Base-by-base conservation (phyloP, 2,888 invertebrate genomes). In the Drosophila kambysellisi region DNA sequence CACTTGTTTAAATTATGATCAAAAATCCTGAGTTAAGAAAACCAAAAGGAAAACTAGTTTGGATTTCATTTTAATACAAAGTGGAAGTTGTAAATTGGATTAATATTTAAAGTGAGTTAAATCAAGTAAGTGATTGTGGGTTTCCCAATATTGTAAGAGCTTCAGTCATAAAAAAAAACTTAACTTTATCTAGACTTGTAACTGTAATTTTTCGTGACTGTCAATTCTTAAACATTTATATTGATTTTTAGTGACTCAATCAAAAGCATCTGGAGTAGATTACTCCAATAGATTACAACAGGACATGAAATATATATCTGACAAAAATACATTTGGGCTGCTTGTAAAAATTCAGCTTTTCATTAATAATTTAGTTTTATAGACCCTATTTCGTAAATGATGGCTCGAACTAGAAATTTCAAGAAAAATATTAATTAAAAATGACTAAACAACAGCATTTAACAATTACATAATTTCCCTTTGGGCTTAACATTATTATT, bases 1-100 rank as follows among this genome's bases (percentile, higher is more conserved):
- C 70, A 62, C 72, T 83, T 75, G 62, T 25, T 74, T 69, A 77
- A 83, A 77, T 73, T 85, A 77, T 82, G 68, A 62, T 60, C 60
- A 66, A 63, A 68, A 51, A 43, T 43, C 32, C 39, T 37, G 39
- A 30, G 25, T 33, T 43, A 51, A 48, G 11, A 20, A 61, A 20
- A 57, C 11, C 52, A 46, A 50, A 35, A 29, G 9, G 11, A 30
- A 53, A 11, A 30, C 39, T 56, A 50, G 39, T 56, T 33, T 6
- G 11, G 8, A 41, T 46, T 15, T 56, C 37, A 62, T 51, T 63
- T 65, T 41, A 30, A 32, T 29, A 30, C 17, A 7, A 54, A 17
- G 39, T 29, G 1, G 9, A 20, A 46, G 6, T 60, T 37, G 30
- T 3, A 48, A 39, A 63, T 39, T 50, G 32, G 50, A 39, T 8